These are phyloP conservation scores for Ceyx melanurus DNA, from an alignment of 2,113 vertebrate species.

Conservation along the genomic window DNA sequence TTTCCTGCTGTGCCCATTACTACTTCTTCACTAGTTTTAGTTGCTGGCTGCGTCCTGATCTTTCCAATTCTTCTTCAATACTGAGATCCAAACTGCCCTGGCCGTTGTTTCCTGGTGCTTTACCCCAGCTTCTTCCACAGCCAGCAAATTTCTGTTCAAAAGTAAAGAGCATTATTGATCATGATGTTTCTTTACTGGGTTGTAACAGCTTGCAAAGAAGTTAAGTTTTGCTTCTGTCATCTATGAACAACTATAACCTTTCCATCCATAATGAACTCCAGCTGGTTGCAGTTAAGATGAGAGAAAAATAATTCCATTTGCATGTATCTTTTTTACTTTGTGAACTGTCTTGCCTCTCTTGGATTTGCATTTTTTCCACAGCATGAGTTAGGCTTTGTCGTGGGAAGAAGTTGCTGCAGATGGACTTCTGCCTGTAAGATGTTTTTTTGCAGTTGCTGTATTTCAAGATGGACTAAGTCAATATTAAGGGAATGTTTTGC, in stretches of 20 bases:
- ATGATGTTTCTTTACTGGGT: neutral
- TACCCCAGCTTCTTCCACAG: neutral
- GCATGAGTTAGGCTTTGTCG: neutral
- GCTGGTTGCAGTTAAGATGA: neutral
- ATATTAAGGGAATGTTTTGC: accelerated
- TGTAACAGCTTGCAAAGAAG: neutral
- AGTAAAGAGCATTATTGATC: neutral
- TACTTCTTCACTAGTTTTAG: neutral
- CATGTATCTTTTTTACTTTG: neutral
- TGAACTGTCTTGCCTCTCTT: neutral
- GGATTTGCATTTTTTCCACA: neutral
- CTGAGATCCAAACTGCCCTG: neutral
- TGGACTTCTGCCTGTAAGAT: neutral
- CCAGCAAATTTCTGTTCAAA: neutral
- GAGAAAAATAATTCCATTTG: neutral
- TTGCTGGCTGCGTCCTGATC: neutral
- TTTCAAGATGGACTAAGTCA: neutral
- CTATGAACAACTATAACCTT: neutral
- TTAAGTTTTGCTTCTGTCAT: neutral
- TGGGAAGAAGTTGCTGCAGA: neutral
- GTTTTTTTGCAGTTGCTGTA: neutral
- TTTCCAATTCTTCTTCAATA: neutral
- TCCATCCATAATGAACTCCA: neutral
- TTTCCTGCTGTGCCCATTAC: neutral
- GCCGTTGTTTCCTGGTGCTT: neutral